Conservation (phyloP, 2,113 vertebrate species). For the Myotis yumanensis region DNA sequence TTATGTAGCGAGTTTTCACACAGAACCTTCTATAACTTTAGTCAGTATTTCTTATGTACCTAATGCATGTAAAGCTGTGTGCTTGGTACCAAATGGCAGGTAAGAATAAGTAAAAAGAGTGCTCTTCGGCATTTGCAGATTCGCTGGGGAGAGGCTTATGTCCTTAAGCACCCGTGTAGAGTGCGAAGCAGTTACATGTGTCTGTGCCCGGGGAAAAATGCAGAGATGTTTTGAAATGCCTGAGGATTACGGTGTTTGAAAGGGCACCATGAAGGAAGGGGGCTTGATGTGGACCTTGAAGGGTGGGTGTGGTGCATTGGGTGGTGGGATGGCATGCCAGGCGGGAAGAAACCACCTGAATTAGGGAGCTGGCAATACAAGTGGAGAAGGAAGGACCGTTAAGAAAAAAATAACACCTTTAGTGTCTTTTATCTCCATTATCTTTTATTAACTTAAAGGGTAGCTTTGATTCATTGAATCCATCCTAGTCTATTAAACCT, state of each 20-base stretch:
- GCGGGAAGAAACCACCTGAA: neutral
- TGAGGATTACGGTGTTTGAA: neutral
- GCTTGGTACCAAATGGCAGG: neutral
- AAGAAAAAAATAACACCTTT: neutral
- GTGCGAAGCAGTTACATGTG: neutral
- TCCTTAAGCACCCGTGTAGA: neutral
- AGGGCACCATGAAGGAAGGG: neutral
- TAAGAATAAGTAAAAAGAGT: neutral
- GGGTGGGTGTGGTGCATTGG: neutral
- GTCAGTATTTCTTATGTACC: neutral
- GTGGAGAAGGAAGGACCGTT: neutral
- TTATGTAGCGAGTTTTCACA: neutral
- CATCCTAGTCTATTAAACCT: too few species aligned
- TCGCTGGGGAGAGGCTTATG: accelerated
- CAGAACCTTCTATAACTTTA: neutral
- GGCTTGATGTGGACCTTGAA: neutral
- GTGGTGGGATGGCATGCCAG: too few species aligned
- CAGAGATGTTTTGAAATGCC: neutral
- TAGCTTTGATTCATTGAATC: neutral
- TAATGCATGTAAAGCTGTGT: neutral
- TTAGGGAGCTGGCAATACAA: neutral
- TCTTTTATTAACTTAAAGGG: too few species aligned
- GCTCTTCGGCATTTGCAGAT: neutral
- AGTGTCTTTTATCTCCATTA: neutral
- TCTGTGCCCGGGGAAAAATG: neutral